These are phyloP conservation scores for Lucifuga dentata DNA, from an alignment of 2,113 vertebrate genomes.

Conservation along the genomic window DNA sequence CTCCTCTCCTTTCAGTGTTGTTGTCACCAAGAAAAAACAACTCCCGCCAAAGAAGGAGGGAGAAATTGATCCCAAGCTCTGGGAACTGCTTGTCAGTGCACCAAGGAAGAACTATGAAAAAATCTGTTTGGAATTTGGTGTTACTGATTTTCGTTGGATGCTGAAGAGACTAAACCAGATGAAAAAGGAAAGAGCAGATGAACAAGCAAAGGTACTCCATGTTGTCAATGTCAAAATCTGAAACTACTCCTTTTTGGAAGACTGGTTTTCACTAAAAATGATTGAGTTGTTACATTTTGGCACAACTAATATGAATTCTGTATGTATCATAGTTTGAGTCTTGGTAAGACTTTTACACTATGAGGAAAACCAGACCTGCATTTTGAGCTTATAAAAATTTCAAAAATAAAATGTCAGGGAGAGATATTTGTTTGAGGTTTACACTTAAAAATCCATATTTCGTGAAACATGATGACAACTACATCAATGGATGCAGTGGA, in stretches of 20 bases:
- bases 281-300: too few species aligned
- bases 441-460: too few species aligned
- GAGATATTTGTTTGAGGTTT: too few species aligned
- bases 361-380: background rate
- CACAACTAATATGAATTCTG: background rate
- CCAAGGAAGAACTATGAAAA: constrained; percentile 89
- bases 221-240: too few species aligned
- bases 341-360: background rate
- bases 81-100: constrained; percentile 87
- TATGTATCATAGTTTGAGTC: background rate
- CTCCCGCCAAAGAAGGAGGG: constrained; percentile 69
- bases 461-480: too few species aligned
- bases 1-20: constrained; percentile 49
- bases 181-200: constrained; percentile 81
- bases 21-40: constrained; percentile 58
- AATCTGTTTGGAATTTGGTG: constrained; percentile 88
- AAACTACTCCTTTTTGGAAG: too few species aligned
- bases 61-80: constrained; percentile 85
- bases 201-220: constrained; percentile 84
- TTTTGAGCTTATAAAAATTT: too few species aligned
- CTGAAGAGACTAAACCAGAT: constrained; percentile 87
- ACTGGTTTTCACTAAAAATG: too few species aligned
- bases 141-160: constrained; percentile 91
- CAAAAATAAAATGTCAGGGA: too few species aligned
- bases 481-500: too few species aligned